Base-by-base conservation (phyloP, 2,888 invertebrate species). In the Hypsopygia costalis region DNA sequence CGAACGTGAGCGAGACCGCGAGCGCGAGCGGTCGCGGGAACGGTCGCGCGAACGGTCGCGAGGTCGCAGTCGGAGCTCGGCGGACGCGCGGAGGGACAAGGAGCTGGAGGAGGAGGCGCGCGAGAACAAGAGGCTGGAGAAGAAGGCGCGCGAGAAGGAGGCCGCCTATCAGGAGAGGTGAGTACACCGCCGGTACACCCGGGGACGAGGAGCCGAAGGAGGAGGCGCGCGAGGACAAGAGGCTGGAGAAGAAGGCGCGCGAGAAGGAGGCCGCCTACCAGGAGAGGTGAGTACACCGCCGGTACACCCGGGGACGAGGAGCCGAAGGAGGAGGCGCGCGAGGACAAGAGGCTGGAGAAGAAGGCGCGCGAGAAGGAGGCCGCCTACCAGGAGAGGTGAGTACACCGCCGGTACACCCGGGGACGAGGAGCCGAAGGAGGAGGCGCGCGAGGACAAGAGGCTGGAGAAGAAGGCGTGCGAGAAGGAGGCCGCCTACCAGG, bases 201-300 rank as follows among this genome's bases (percentile, higher is more conserved):
- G 90, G 92, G 1, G 95, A 95, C 62, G 93, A 94, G 58, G 95
- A 95, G 82, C 92, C 97, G 53, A 98, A 98, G 70, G 98, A 98
- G 65, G 98, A 98, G 76, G 91, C 93, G 11, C 93, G 97, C 43
- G 98, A 98, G 68, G 92, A 95, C 63, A 95, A 97, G 72, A 94
- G 97, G 56, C 88, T 93, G 4, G 98, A 98, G 71, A 93, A 98
- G 76, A 94, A 96, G 78, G 95, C 98, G 0, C 85, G 97, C 7
- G 98, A 98, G 72, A 98, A 98, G 79, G 98, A 98, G 81, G 95
- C 95, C 22, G 96, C 97, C n/a, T 98, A 98, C 82, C 98, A 98
- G 85, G 97, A 95, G 89, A 89, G 96, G 81, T 86, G 90, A 46
- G 46, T 33, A 6, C 4, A 21, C 21, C 4, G 6, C 21, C 6